Base-by-base conservation (phyloP, 2,113 vertebrate genomes). In the Plectropomus leopardus region DNA sequence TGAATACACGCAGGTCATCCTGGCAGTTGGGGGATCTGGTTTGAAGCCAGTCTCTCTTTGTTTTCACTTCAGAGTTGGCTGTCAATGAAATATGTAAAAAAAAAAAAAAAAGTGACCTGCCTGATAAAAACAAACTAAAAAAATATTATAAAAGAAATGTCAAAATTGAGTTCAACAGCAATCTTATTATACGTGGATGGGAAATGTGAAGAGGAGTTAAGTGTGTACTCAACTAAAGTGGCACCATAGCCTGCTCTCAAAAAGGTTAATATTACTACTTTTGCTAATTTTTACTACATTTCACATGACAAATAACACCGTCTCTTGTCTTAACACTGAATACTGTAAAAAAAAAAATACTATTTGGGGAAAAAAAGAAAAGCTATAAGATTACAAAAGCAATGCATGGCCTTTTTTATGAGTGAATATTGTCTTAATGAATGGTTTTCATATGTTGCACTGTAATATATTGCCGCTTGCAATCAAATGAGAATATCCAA, bases 171-270 rank as follows among this genome's bases (percentile, higher is more conserved):
- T 48, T 71, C 36, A 71, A 70, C 8, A 78, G 23, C 23, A 70
- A 51, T 34, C 54, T 75, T 7, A 69, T 65, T 65, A 48, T 13
- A 15, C 61, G 4, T 21, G 36, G 47, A 57, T 28, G 24, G 48
- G 55, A 50, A 44, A 67, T 67, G 50, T 77, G n/a, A 45, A 69
- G 55, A 66, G 45, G 44, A 58, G 30, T 55, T 13, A 72, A 74
- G 53, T 40, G 57, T 70, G 44, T 44, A n/a, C 44, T 85, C 44
- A 65, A 30, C 32, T 36, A 30, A 71, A 67, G 67, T 40, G 32
- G 15, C 42, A 83, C 19, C 28, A 57, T 14, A 26, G 3, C 40
- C 11, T 72, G 34, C 36, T 21, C 59, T 71, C 2, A 19, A 26
- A 53, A 34, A 79, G 47, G 61, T 59, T 40, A 34, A 4, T 55